Percentiles rank a stretch among this genome's conserved stretches.
Conservation (phyloP, 2,113 vertebrate species). For the Tychaedon coryphoeus region DNA sequence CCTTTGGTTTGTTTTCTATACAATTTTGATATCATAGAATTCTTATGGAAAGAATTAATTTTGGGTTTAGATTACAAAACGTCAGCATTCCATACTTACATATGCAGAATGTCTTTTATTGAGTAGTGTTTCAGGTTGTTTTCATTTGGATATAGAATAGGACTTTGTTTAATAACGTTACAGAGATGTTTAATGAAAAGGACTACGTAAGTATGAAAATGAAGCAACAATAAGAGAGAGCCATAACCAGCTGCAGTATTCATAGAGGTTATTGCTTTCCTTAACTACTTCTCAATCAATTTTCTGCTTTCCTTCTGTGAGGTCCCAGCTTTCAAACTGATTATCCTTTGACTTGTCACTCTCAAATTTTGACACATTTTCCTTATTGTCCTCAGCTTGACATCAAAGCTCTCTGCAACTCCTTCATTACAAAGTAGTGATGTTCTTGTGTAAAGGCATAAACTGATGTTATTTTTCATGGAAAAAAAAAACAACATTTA, state of each 20-base stretch:
- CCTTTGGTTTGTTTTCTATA: background rate
- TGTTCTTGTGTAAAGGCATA: background rate
- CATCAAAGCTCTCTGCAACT: background rate
- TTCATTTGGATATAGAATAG: background rate
- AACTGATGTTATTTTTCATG: background rate
- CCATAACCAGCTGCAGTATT: background rate
- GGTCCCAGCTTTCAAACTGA: background rate
- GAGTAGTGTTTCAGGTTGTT: background rate
- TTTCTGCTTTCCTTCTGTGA: background rate
- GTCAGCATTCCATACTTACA: background rate
- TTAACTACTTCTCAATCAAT: background rate
- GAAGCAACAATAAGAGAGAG: background rate
- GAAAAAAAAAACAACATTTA: background rate
- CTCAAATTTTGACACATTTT: background rate
- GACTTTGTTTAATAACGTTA: background rate
- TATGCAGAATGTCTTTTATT: background rate
- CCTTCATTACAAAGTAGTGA: background rate
- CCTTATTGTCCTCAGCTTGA: background rate
- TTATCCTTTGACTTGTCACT: background rate
- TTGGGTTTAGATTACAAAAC: background rate
- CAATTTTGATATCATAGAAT: background rate
- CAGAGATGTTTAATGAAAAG: background rate
- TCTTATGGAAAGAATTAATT: background rate
- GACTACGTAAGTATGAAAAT: rapidly evolving
- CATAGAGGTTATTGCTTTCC: background rate